Conservation (phyloP, 2,888 invertebrate species). For the Pogonocherus hispidulus region DNA sequence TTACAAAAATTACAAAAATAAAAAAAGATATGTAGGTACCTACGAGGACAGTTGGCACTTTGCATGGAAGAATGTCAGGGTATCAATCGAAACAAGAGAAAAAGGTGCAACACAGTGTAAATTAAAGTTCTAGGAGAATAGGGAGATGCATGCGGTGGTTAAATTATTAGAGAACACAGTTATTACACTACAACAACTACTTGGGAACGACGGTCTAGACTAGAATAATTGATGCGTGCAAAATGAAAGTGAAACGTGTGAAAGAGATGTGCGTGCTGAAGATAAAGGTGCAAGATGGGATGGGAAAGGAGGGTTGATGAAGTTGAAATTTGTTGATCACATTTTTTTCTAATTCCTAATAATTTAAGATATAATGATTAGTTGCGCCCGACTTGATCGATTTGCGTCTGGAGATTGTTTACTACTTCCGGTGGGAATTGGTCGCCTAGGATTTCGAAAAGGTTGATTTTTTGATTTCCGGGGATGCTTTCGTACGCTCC, state of each 20-base stretch:
- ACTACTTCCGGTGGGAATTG: slow-evolving; percentile 90
- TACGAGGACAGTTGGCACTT: slow-evolving; percentile 40
- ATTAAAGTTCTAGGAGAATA: slow-evolving; percentile 6
- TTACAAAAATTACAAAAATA: slow-evolving; percentile 39
- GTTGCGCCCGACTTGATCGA: slow-evolving; percentile 85
- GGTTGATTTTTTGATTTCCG: slow-evolving; percentile 85
- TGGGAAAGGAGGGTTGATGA: slow-evolving; percentile 16
- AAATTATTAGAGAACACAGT: slow-evolving; percentile 13
- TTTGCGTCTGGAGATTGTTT: slow-evolving; percentile 87
- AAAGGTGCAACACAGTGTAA: neutral
- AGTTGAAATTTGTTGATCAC: slow-evolving; percentile 30
- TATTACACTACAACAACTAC: slow-evolving; percentile 11
- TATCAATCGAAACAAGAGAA: slow-evolving; percentile 1
- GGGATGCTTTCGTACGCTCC: slow-evolving; percentile 90
- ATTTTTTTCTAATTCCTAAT: slow-evolving; percentile 22
- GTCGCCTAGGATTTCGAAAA: slow-evolving; percentile 87
- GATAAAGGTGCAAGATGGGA: neutral
- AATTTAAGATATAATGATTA: slow-evolving; percentile 59
- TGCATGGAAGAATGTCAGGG: slow-evolving; percentile 42
- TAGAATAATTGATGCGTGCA: slow-evolving; percentile 24
- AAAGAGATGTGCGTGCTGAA: neutral
- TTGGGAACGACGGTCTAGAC: slow-evolving; percentile 23
- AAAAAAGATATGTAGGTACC: slow-evolving; percentile 18
- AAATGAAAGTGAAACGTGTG: slow-evolving; percentile 15
- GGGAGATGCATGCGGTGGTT: slow-evolving; percentile 9